Base-by-base conservation (phyloP, 2,888 invertebrate genomes). In the Heteromurus nitidus region DNA sequence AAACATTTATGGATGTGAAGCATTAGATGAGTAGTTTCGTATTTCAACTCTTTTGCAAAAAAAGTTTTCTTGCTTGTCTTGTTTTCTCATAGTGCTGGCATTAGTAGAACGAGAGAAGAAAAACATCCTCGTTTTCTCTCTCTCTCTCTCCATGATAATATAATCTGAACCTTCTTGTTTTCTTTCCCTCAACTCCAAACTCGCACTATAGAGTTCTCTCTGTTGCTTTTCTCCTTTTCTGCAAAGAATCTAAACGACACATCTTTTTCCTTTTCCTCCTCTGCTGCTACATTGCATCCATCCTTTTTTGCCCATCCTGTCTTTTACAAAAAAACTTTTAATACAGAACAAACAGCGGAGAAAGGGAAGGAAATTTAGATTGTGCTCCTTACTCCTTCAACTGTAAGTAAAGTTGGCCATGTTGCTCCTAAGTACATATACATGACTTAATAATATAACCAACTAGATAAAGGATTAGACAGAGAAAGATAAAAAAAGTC, bases 231-330 rank as follows among this genome's bases (percentile, higher is more conserved):
- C 42, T 36, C 30, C 20, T 68, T 62, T n/a, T 22, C 55, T 50
- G 28, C 53, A 26, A 50, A 65, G 72, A 70, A 79, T 79, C 79
- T 79, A 44, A 79, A 79, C 79, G 79, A 72, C 58, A 44, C 70
- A 79, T 79, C 79, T 79, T 70, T 69, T 24, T 47, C 26, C 22
- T 47, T 16, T 62, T 69, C 47, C 36, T 67, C 65, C 55, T 55
- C 20, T 31, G 7, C 24, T 53, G 5, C 64, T 62, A 42, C 47
- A 26, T 13, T 31, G 31, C 53, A 64, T 64, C 50, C 69, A 69
- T 69, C 77, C 36, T 13, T 50, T 69, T 36, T 28, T 69, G 50
- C 55, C 47, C 30, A 55, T 58, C 44, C 18, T 53, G 36, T 2
- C 22, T 24, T 69, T 77, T 68, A 11, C n/a, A n/a, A n/a, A 24